Base-by-base conservation (phyloP, 2,888 invertebrate genomes). In the Plemyria rubiginata region DNA sequence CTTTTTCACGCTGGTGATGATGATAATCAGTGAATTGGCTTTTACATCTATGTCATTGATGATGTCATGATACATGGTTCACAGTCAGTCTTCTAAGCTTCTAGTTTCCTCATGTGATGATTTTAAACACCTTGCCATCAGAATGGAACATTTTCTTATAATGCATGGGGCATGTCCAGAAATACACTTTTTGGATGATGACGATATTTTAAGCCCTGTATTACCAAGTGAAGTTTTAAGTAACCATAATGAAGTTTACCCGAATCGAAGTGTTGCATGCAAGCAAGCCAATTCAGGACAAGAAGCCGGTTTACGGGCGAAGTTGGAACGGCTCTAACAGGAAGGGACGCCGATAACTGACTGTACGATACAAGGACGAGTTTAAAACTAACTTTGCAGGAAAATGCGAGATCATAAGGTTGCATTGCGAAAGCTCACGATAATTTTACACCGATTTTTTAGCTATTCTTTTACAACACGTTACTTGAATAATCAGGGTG, bases 271-370 rank as follows among this genome's bases (percentile, higher is more conserved):
- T 43, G 41, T 52, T 41, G 80, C 77, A 80, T 41, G 80, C 77
- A 80, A 79, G 73, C 78, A 74, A 71, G 74, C 74, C 78, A 81
- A 79, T 80, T 79, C 66, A 68, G 70, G 68, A 70, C 74, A 68
- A 67, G 71, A 62, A 70, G 70, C 48, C 67, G 64, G 75, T 76
- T 84, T 80, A 85, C 82, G 75, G 77, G 51, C 60, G 50, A 83
- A 85, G 80, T 84, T 85, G 76, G 68, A 73, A 74, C 69, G 70
- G 72, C 72, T 75, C 54, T 66, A 49, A 67, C 66, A 60, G 63
- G 51, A 54, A 55, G 54, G 59, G 53, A 60, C 60, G 60, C 63
- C 66, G 61, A 59, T 70, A 69, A 75, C 79, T 77, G 76, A 73
- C 73, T 75, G 71, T 76, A 68, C 77, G 74, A 80, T 74, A 78